phyloP scores from a whole-genome alignment of 2,797 vertebrate genomes.

The Hybognathus amarus region DNA sequence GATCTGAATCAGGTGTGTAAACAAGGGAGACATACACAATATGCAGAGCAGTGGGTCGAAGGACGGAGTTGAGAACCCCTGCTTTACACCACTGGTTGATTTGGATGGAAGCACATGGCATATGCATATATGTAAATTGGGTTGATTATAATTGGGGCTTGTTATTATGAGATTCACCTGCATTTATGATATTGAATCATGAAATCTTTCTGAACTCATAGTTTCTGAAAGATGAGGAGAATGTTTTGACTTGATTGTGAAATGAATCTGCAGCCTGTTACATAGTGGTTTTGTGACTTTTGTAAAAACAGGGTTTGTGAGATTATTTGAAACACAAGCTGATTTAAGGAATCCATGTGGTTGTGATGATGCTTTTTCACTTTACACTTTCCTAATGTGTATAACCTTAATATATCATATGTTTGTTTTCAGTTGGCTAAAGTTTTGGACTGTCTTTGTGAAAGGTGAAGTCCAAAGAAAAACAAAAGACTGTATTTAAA shows the following conservation, averaged over 20 bases:
- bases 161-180: constrained; percentile 6
- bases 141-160: neutral
- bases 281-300: constrained; percentile 28
- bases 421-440: constrained; percentile 7
- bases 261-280: constrained; percentile 19
- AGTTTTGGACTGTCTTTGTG: neutral
- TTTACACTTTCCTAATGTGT: constrained; percentile 10
- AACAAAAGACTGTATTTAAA: neutral
- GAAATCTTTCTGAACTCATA: constrained; percentile 18
- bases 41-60: too few species aligned
- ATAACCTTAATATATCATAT: constrained; percentile 1
- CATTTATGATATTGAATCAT: neutral
- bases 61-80: too few species aligned
- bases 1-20: too few species aligned
- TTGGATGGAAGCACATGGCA: neutral
- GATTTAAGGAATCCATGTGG: neutral
- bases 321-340: constrained; percentile 1
- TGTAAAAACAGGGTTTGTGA: constrained; percentile 19
- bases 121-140: neutral
- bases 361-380: constrained; percentile 16
- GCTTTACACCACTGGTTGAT: neutral
- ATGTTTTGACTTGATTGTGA: constrained; percentile 39
- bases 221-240: constrained; percentile 3
- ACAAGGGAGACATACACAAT: too few species aligned
- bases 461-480: neutral